Base-by-base conservation (phyloP, 92 coral and sea anemone species). In the Meandrina meandrites region DNA sequence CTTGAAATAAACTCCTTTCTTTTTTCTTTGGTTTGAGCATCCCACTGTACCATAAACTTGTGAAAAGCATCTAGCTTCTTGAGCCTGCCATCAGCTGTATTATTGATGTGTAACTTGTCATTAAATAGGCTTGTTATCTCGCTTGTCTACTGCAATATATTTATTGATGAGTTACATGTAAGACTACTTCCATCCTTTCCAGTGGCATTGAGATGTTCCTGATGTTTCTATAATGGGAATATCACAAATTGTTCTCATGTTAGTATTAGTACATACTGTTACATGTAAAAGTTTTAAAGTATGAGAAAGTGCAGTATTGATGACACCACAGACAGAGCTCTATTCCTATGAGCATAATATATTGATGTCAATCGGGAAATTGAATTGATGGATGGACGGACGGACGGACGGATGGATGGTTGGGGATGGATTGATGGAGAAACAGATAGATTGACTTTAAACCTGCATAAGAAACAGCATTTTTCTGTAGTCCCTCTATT, bases 1-100 rank as follows among this genome's bases (percentile, higher is more conserved):
- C 81, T 35, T 3, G 88, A 81, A 12, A 88, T 31, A 75, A 91
- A 71, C 2, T 42, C 10, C 1, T 8, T 16, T 21, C 34, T 35
- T 24, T 8, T 42, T 16, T 35, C 56, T 3, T 5, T 1, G 9
- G 57, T 35, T 81, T 81, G 77, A 1, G 66, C 53, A 3, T 34
- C 15, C 77, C 86, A 81, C 5, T 34, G 36, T 21, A 19, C 17
- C 34, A 81, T 69, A 6, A 64, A 81, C 11, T 28, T 32, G n/a
- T 32, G 36, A 21, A 81, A 81, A 2, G 32, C 10, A 34, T 62
- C 18, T 1, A 81, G 37, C 14, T 81, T 19, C 24, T 9, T n/a
- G 4, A 81, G 76, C 3, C 85, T 24, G 11, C 3, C 30, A 27
- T 81, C 86, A 1, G 0, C 3, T 16, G 57, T 64, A 0, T 34